Base-by-base conservation (phyloP, 2,888 invertebrate species). In the Pristionchus arcanus region DNA sequence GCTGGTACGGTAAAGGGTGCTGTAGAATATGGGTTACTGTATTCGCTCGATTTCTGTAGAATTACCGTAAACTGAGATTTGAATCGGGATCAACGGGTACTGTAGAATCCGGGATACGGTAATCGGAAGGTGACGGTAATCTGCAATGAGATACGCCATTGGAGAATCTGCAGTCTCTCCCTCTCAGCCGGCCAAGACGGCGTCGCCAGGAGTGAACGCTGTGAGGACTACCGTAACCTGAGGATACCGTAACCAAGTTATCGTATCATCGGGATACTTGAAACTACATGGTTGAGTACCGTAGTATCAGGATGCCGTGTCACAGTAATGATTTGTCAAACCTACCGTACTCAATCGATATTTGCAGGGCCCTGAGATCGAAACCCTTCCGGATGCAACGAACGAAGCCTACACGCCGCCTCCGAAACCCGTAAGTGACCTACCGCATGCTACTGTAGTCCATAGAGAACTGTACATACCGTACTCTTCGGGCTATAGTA, bases 341-440 rank as follows among this genome's bases (percentile, higher is more conserved):
- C 9, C 13, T 42, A 49, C 42, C 42, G 42, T 49, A 49, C 4
- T 21, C 55, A 9, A 49, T 49, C 42, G 42, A 49, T 49, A 9
- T 59, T 21, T 28, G 31, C 34, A 74, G 71, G 37, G 37, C 3
- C 71, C 71, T 19, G 71, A 74, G 34, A 74, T 74, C 37, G 71
- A 37, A n/a, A 74, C 71, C 4, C 71, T 74, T 16, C 19, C 1
- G n/a, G 71, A 74, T 37, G 37, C 31, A 31, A 34, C 31, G 34
- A 34, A 31, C 71, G 71, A 74, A 74, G 71, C 31, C 31, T 74
- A 74, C 71, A 74, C 71, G 19, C 34, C 34, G 31, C 71, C 71
- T 15, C 71, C 71, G n/a, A 74, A 74, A 21, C 31, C 31, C 16
- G 71, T 74, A 31, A 74, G 71, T 13, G 66, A 28, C 13, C 55